A percentile compares a stretch with the other conserved stretches of the same genome.
Evolutionary conservation across 1,140 invertebrate species (phyloP).

Genomic region (Brachystomella parvula): DNA sequence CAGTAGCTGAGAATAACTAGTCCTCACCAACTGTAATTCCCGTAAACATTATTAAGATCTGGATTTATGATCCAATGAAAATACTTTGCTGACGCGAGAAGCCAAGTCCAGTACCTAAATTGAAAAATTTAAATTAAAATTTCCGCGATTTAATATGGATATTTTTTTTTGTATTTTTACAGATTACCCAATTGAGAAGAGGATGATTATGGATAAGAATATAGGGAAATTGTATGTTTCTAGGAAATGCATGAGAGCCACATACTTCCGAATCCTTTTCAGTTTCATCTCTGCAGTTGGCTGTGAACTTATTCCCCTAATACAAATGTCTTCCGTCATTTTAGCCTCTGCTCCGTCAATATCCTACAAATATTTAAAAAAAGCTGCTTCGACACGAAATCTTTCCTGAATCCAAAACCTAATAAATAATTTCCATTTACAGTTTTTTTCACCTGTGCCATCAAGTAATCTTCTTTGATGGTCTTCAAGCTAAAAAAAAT

Average conservation of each 20-base stretch:
- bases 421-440: too few relatives aligned
- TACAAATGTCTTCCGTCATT: neutral
- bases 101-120: slow-evolving; percentile 28
- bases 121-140: slow-evolving; percentile 14
- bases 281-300: neutral
- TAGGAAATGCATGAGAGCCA: neutral
- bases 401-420: neutral
- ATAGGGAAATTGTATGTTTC: slow-evolving; percentile 12
- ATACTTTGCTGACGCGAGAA: slow-evolving; percentile 4
- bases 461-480: neutral
- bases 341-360: neutral
- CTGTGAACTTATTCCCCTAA: neutral
- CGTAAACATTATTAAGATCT: neutral
- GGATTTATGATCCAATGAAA: slow-evolving; percentile 1
- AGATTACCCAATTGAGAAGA: slow-evolving; percentile 12
- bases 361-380: neutral
- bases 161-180: neutral
- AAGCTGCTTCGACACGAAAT: neutral
- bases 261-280: neutral
- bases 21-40: too few relatives aligned
- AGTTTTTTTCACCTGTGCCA: neutral
- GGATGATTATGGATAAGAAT: neutral
- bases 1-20: too few relatives aligned
- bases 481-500: neutral
- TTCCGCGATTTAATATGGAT: neutral